Evolutionary conservation across 2,797 vertebrate species (phyloP).

Genomic region (Borostomias antarcticus): DNA sequence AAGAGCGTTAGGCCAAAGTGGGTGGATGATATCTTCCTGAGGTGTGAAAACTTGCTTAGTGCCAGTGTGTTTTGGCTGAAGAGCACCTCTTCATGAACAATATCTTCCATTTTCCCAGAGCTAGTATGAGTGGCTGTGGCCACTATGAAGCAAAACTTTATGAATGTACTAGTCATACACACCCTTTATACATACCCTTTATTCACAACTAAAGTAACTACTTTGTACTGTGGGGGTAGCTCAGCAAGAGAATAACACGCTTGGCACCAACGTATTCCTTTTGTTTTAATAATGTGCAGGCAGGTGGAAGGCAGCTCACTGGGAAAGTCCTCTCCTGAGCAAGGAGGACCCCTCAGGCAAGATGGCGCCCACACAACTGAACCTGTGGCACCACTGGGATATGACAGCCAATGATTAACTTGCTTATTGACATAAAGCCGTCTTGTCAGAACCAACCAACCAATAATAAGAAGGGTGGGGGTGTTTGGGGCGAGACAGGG

Average conservation of each 20-base stretch:
- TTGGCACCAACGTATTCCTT: constrained; percentile 28
- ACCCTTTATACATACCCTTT: no score
- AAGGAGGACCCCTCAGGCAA: constrained; percentile 37
- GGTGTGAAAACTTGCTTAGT: constrained; percentile 66
- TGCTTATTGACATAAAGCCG: constrained; percentile 45
- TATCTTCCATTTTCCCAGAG: constrained; percentile 61
- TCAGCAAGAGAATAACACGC: constrained; percentile 46
- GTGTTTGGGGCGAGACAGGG: constrained; percentile 49
- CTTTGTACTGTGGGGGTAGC: constrained; percentile 38
- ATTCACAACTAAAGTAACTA: background rate
- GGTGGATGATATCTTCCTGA: constrained; percentile 61
- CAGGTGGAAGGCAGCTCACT: constrained; percentile 30
- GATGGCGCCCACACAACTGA: constrained; percentile 47
- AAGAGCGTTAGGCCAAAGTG: constrained; percentile 55
- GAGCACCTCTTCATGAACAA: constrained; percentile 40
- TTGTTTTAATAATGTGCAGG: constrained; percentile 40
- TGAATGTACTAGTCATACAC: constrained; percentile 56
- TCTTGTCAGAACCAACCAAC: constrained; percentile 44
- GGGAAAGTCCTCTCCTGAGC: constrained; percentile 55
- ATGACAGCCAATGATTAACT: constrained; percentile 53
- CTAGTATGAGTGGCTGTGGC: constrained; percentile 43
- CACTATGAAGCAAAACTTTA: constrained; percentile 53
- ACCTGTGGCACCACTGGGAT: constrained; percentile 48
- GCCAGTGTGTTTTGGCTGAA: constrained; percentile 69
- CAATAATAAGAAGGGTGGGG: constrained; percentile 47